Evolutionary conservation across 2,797 vertebrate species (phyloP).

Genomic region (Merluccius polli): DNA sequence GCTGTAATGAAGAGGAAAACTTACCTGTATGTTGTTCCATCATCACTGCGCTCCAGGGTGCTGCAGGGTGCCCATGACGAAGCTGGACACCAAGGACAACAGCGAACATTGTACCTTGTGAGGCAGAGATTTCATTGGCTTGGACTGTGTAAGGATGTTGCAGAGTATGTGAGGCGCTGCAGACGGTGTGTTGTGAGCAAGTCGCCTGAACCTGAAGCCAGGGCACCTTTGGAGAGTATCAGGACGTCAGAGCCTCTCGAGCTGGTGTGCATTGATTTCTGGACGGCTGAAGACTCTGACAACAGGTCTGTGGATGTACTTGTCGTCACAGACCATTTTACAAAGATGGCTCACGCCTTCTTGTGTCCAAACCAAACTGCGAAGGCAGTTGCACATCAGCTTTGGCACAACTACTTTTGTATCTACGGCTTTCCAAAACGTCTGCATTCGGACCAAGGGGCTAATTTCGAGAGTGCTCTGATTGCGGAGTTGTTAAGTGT

Average conservation of each 20-base stretch:
- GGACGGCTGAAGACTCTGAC: constrained; percentile 17
- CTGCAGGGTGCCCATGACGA: constrained; percentile 12
- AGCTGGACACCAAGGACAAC: constrained; percentile 24
- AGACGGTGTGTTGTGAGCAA: too few relatives aligned
- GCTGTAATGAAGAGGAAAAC: neutral
- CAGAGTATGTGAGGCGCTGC: too few relatives aligned
- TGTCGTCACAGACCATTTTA: constrained; percentile 16
- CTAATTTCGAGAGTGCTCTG: constrained; percentile 4
- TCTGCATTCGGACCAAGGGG: constrained; percentile 7
- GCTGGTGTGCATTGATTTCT: constrained; percentile 22
- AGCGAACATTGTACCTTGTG: constrained; percentile 15
- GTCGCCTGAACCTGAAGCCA: too few relatives aligned
- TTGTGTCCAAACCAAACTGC: neutral
- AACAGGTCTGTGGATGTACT: constrained; percentile 16
- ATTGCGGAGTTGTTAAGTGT: neutral
- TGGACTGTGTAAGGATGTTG: too few relatives aligned
- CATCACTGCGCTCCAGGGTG: too few relatives aligned
- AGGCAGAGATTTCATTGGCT: too few relatives aligned
- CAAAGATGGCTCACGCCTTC: too few relatives aligned
- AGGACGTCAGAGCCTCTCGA: constrained; percentile 6
- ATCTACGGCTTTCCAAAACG: constrained; percentile 15
- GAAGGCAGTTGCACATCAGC: neutral
- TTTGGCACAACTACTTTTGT: constrained; percentile 15
- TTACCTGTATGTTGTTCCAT: constrained; percentile 18
- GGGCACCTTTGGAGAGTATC: constrained; percentile 13